Conservation (phyloP, 37 sponge, comb jelly and placozoan genomes). For the Hexactinellida sp. region DNA sequence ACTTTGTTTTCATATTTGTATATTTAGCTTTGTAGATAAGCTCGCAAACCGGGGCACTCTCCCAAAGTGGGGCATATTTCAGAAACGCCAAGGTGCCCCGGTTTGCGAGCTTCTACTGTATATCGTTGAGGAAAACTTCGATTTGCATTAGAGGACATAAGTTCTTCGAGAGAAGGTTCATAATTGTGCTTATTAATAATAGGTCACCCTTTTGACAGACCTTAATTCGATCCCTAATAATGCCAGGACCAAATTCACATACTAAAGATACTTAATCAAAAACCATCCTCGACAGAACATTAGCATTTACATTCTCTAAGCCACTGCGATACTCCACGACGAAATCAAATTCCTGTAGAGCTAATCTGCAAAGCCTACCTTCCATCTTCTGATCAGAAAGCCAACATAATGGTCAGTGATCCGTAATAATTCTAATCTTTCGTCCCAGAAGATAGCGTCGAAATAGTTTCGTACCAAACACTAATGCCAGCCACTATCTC, state of each 20-base stretch:
- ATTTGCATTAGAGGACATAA: slow-evolving; percentile 11
- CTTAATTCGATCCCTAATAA: not conserved
- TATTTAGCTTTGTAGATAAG: too few species aligned
- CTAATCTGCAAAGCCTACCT: slow-evolving; percentile 33
- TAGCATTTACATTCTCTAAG: slow-evolving; percentile 29
- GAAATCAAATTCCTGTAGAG: slow-evolving; percentile 35
- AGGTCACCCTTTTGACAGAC: not conserved
- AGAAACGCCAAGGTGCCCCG: too few species aligned
- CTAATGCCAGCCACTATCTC: slow-evolving; percentile 29
- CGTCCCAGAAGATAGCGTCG: slow-evolving; percentile 35
- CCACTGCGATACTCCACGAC: slow-evolving; percentile 26
- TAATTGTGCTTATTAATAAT: not conserved
- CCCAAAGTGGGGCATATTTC: too few species aligned
- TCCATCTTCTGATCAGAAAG: slow-evolving; percentile 40
- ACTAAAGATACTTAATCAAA: not conserved
- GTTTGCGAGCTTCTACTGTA: too few species aligned
- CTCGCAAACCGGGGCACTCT: too few species aligned
- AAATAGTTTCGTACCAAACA: slow-evolving; percentile 30
- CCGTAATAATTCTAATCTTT: slow-evolving; percentile 22
- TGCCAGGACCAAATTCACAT: not conserved
- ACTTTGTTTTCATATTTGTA: too few species aligned
- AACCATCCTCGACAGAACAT: slow-evolving; percentile 29
- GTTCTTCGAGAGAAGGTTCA: not conserved
- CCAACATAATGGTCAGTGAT: slow-evolving; percentile 44
- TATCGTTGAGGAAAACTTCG: slow-evolving; percentile 20